These are phyloP conservation scores for Lytechinus variegatus DNA, from an alignment of 35 echinoderm and acorn worm species.

Conservation along the genomic window DNA sequence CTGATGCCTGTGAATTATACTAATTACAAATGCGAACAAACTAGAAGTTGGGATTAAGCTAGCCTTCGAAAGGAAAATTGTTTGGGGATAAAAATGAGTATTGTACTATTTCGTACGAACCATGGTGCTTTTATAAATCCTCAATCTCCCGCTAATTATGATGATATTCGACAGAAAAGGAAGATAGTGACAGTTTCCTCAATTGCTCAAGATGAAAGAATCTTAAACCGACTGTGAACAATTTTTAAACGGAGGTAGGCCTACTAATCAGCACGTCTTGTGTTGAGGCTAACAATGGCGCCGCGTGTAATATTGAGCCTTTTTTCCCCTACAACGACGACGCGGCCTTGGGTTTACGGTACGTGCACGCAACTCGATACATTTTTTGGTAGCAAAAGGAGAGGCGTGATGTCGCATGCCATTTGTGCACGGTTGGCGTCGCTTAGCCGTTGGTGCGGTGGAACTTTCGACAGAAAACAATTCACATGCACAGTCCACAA, in stretches of 20 bases:
- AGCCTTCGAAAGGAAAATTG: no score
- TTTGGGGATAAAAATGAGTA: no score
- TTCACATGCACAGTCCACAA: background rate
- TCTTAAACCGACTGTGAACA: background rate
- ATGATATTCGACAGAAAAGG: background rate
- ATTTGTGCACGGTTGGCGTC: background rate
- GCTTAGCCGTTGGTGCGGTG: background rate
- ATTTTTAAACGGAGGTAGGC: background rate
- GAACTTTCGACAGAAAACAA: background rate
- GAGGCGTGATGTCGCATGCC: slow-evolving; percentile 15
- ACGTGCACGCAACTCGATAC: slow-evolving; percentile 2
- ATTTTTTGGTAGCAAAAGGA: background rate
- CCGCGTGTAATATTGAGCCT: background rate
- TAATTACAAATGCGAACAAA: no score
- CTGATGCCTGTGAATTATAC: background rate
- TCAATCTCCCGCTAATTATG: no score
- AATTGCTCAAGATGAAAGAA: background rate
- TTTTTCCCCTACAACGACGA: background rate
- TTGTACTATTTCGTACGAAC: no score
- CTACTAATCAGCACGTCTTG: background rate
- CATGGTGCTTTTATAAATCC: no score
- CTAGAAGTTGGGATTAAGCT: no score
- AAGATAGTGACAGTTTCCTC: background rate
- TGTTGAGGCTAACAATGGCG: background rate
- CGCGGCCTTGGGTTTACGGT: background rate